Conservation (phyloP, 1,140 invertebrate genomes). For the Drosophila busckii region DNA sequence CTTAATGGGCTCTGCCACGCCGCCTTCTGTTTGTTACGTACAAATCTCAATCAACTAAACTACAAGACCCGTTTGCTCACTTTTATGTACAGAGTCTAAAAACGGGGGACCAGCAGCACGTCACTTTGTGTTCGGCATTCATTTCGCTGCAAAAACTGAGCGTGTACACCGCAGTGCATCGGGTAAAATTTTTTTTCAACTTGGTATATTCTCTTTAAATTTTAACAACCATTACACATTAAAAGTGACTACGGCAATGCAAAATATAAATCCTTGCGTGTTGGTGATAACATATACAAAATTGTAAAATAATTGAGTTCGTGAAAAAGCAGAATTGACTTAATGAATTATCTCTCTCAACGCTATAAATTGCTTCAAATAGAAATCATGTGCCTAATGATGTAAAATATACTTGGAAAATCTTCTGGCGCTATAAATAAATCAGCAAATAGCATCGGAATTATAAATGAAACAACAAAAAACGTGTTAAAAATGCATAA, state of each 20-base stretch:
- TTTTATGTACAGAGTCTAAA: no score
- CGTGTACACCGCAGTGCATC: slow-evolving; percentile 51
- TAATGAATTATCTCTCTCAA: slow-evolving; percentile 56
- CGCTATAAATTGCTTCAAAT: slow-evolving; percentile 65
- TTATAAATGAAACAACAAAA: slow-evolving; percentile 28
- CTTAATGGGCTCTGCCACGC: no score
- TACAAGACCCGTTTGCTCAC: no score
- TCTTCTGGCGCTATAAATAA: slow-evolving; percentile 55
- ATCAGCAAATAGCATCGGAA: slow-evolving; percentile 26
- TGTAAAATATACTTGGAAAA: slow-evolving; percentile 75
- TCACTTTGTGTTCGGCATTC: slow-evolving; percentile 46
- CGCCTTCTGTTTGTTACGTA: no score
- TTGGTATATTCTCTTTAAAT: slow-evolving; percentile 32
- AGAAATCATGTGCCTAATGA: slow-evolving; percentile 75
- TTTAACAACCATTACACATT: slow-evolving; percentile 22
- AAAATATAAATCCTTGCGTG: no score
- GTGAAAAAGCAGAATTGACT: no score
- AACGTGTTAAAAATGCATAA: slow-evolving; percentile 64
- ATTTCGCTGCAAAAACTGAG: slow-evolving; percentile 71
- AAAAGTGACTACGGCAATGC: slow-evolving; percentile 26
- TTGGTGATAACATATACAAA: no score
- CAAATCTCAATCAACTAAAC: no score
- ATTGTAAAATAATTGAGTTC: no score
- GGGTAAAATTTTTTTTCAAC: slow-evolving; percentile 45
- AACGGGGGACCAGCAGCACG: slow-evolving; percentile 33